Conservation (phyloP, 2,888 invertebrate species). For the Tiliacea aurago region DNA sequence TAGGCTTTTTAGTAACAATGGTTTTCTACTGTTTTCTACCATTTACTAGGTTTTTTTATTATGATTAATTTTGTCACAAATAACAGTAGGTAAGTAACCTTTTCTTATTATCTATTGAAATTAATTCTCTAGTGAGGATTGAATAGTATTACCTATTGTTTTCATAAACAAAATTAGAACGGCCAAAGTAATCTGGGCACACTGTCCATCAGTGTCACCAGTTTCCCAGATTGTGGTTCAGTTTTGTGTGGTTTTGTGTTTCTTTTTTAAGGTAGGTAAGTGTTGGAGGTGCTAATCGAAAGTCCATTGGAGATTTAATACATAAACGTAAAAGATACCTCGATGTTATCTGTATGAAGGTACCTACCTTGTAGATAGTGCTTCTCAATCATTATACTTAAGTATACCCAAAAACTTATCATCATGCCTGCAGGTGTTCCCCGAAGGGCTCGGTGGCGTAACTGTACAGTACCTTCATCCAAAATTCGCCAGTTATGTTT, state of each 20-base stretch:
- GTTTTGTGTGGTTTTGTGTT: not conserved
- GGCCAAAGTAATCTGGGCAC: not conserved
- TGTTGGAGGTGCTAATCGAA: not conserved
- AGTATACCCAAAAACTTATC: not conserved
- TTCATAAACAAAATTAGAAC: not conserved
- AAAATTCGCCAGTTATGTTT: not conserved
- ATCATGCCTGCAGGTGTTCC: not conserved
- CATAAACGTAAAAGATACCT: not conserved
- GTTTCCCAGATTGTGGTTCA: not conserved
- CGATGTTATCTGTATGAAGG: not conserved
- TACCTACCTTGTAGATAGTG: too few species aligned
- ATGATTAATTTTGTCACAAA: not conserved
- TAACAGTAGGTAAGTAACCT: too few species aligned
- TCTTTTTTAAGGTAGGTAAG: not conserved
- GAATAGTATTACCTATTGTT: not conserved
- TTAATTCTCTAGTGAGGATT: not conserved
- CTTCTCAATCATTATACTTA: not conserved
- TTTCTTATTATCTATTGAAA: not conserved
- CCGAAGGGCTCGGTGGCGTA: not conserved
- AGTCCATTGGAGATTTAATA: not conserved
- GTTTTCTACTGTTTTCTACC: slow-evolving; percentile 7
- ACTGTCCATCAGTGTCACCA: not conserved
- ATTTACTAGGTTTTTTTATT: not conserved
- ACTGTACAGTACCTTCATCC: not conserved
- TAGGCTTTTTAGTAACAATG: not conserved